These are phyloP conservation scores for Ormyrus rosae DNA, from an alignment of 2,888 invertebrate species.

Conservation along the genomic window DNA sequence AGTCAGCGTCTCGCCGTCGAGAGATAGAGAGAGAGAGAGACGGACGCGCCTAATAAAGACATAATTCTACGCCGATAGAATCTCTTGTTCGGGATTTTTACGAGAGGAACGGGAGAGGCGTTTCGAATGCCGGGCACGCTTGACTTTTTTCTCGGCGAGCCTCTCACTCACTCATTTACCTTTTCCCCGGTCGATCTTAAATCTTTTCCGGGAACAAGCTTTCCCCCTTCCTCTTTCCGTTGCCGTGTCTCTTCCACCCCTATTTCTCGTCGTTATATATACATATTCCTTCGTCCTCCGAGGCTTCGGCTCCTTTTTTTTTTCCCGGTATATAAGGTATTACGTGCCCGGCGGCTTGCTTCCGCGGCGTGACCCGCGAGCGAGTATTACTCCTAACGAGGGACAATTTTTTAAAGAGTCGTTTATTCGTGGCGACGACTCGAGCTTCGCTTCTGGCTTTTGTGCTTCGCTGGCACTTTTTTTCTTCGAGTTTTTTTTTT, in stretches of 20 bases:
- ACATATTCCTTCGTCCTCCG: not conserved
- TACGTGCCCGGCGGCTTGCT: no score
- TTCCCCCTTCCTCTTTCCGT: constrained; percentile 5
- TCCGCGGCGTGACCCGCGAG: not conserved
- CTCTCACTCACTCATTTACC: constrained; percentile 35
- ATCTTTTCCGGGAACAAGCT: constrained; percentile 45
- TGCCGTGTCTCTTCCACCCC: constrained; percentile 2
- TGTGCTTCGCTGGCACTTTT: not conserved
- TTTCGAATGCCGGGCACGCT: constrained; percentile 36
- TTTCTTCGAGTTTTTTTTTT: constrained; percentile 10
- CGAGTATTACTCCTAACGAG: constrained; percentile 42
- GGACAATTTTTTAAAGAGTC: constrained; percentile 43
- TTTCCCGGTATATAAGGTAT: no score
- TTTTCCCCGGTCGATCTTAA: constrained; percentile 37
- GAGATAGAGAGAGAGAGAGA: constrained; percentile 22
- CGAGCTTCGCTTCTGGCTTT: not conserved
- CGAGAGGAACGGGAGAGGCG: not conserved
- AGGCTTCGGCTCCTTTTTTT: not conserved
- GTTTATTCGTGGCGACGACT: constrained; percentile 36
- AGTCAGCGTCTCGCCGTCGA: not conserved
- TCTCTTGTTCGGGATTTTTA: constrained; percentile 55
- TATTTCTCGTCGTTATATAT: constrained; percentile 27
- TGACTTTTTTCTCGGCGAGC: not conserved
- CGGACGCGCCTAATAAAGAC: constrained; percentile 70
- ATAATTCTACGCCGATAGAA: constrained; percentile 70